These are phyloP conservation scores for Halichoerus grypus DNA, from an alignment of 2,113 vertebrate genomes.

Conservation along the genomic window DNA sequence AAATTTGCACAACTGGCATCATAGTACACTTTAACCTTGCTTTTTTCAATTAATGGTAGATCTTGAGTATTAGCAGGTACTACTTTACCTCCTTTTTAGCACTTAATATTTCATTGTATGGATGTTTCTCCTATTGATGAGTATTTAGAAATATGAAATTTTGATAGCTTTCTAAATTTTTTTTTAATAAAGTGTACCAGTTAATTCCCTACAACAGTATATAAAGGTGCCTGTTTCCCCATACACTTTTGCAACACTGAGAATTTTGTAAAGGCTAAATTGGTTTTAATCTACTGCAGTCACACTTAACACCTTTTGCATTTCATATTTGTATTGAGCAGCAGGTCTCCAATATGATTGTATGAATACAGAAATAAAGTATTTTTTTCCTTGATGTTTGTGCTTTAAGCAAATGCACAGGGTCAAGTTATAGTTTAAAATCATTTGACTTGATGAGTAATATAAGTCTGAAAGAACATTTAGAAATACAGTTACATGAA, in stretches of 20 bases:
- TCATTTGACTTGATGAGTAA: conserved; percentile 34
- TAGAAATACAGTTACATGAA: conserved; percentile 59
- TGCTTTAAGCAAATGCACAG: conserved; percentile 35
- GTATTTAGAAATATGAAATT: conserved; percentile 35
- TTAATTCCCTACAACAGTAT: neutral
- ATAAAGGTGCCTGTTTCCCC: neutral
- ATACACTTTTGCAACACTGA: neutral
- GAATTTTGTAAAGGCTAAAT: conserved; percentile 28
- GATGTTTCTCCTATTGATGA: neutral
- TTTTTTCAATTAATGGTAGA: conserved; percentile 8
- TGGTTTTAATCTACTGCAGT: conserved; percentile 32
- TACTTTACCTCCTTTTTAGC: neutral
- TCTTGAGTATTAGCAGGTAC: neutral
- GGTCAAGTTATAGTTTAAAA: conserved; percentile 53
- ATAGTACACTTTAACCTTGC: neutral
- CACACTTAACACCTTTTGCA: neutral
- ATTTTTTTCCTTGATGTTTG: conserved; percentile 17
- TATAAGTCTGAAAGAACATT: conserved; percentile 52
- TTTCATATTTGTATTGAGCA: conserved; percentile 51
- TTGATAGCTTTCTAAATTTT: conserved; percentile 6
- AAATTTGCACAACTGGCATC: neutral
- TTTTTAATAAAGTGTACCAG: neutral
- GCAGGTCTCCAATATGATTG: neutral
- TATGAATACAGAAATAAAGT: neutral
- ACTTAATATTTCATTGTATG: conserved; percentile 27